Percentiles rank a stretch among this genome's conserved stretches.
Evolutionary conservation across 2,797 vertebrate species (phyloP).

Genomic region (Acomys russatus): DNA sequence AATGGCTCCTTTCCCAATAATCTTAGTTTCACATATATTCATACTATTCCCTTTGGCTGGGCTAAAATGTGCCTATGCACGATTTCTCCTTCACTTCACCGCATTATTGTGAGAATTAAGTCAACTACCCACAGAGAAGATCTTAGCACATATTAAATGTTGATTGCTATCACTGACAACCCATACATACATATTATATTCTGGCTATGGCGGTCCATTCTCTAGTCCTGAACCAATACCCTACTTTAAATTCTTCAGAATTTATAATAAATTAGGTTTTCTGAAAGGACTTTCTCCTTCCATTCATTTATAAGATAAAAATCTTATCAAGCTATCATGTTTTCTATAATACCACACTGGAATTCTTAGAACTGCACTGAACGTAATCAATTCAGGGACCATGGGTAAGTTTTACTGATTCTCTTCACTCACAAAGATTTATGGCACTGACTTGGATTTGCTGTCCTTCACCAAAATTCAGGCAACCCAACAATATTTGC

Average conservation of each 20-base stretch:
- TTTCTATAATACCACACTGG: not conserved
- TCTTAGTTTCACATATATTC: not conserved
- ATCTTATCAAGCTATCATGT: not conserved
- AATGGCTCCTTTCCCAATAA: not conserved
- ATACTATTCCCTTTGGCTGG: not conserved
- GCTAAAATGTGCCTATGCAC: not conserved
- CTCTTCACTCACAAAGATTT: not conserved
- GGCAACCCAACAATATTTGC: not conserved
- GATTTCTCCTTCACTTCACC: not conserved
- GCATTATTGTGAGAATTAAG: not conserved
- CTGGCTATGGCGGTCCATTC: not conserved
- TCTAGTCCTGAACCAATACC: not conserved
- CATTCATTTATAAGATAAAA: constrained; percentile 26
- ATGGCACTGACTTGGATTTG: constrained; percentile 7
- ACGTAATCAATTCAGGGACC: not conserved
- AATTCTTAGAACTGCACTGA: constrained; percentile 20
- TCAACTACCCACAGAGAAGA: constrained; percentile 5
- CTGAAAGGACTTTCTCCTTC: not conserved
- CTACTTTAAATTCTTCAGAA: constrained; percentile 4
- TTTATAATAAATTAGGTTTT: constrained; percentile 22
- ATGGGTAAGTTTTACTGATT: not conserved
- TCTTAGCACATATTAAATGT: not conserved
- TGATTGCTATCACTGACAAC: not conserved
- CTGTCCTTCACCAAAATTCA: not conserved
- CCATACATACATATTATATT: not conserved